These are phyloP conservation scores for Ciconia boyciana DNA, from an alignment of 2,113 vertebrate genomes.

Conservation along the genomic window DNA sequence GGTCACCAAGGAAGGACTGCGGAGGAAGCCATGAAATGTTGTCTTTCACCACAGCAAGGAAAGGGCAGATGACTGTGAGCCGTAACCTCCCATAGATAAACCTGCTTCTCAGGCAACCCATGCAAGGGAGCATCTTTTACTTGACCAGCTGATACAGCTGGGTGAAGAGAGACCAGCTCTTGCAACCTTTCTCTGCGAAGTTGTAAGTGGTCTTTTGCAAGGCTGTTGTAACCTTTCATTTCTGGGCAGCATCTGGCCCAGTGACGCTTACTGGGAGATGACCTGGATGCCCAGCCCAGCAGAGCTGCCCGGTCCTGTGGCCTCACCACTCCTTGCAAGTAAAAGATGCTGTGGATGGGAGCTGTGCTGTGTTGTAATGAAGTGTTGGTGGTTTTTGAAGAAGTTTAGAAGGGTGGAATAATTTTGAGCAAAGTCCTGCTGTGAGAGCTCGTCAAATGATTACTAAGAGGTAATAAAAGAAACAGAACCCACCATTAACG, in stretches of 20 bases:
- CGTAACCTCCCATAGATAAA: rapidly evolving
- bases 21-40: not conserved
- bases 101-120: not conserved
- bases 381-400: not conserved
- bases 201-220: not conserved
- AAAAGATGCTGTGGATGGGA: not conserved
- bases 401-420: not conserved
- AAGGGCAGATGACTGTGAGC: not conserved
- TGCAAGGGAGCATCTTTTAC: not conserved
- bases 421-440: not conserved
- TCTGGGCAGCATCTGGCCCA: not conserved
- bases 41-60: not conserved
- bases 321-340: not conserved
- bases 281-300: not conserved
- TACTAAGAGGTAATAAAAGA: constrained; percentile 20
- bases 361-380: not conserved
- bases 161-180: not conserved
- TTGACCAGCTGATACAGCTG: not conserved
- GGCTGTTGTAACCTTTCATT: not conserved
- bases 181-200: not conserved
- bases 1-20: not conserved
- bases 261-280: not conserved
- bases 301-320: not conserved
- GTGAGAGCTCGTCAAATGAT: not conserved
- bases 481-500: not conserved